phyloP scores from a whole-genome alignment of 37 sponge, comb jelly and placozoan species.

The Axinella damicornis region DNA sequence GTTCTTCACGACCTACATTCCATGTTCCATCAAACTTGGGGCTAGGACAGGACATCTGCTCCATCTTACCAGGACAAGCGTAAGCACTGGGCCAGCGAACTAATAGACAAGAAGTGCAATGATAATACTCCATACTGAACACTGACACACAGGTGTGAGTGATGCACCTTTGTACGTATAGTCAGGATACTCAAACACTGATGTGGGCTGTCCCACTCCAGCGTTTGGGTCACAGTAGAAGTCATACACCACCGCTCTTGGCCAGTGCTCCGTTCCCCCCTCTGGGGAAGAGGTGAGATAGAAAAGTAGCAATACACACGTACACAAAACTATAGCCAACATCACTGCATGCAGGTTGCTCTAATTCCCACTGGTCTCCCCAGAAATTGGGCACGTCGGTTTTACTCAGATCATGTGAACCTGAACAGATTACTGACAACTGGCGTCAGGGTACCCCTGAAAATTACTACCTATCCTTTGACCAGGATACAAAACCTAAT shows the following conservation, averaged over 20 bases:
- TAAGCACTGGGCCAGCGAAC: conserved; percentile 49
- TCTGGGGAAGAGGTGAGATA: neutral
- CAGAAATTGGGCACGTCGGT: too few species aligned
- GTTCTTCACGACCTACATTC: conserved; percentile 38
- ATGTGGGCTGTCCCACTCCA: conserved; percentile 2
- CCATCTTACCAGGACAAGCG: conserved; percentile 28
- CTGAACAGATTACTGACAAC: too few species aligned
- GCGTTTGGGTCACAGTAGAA: conserved; percentile 59
- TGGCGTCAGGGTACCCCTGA: too few species aligned
- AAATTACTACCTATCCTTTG: too few species aligned
- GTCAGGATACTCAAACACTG: conserved; percentile 48
- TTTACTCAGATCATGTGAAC: too few species aligned
- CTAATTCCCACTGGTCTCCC: neutral
- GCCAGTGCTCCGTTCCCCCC: conserved; percentile 12
- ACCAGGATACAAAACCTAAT: too few species aligned
- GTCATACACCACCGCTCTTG: conserved; percentile 61
- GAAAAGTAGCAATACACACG: too few species aligned
- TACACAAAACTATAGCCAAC: too few species aligned
- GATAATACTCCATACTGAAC: too few species aligned
- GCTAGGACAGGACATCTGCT: conserved; percentile 24
- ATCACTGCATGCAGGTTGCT: too few species aligned
- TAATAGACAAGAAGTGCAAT: neutral
- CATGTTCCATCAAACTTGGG: conserved; percentile 53
- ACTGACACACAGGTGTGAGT: neutral
- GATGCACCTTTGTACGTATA: conserved; percentile 56